Evolutionary conservation across 2,797 vertebrate species (phyloP), one percentile per base, ranked within the genome.

Genomic region (Neopelma chrysocephalum): DNA sequence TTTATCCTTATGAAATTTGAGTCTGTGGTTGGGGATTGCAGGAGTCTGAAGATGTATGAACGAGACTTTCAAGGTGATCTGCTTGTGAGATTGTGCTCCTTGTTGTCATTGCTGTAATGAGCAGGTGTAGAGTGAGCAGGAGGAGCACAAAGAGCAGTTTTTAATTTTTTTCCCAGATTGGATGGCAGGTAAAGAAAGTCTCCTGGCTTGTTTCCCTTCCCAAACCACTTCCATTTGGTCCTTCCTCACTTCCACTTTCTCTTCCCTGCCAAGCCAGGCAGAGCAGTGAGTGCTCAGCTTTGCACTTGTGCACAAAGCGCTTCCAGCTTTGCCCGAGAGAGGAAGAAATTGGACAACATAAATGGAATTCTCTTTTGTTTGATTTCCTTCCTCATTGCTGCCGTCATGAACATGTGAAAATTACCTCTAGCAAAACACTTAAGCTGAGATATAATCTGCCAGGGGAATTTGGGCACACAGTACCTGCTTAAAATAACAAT

Each of bases 401-500:
- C 92, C 95, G 88, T 93, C 90, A 47, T 61, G 92, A 95, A 80
- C 83, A 93, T 14, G 50, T 87, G 83, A 93, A 93, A 92, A 95
- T 93, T 95, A 96, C 90, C 86, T 88, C 91, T 65, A 94, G 93
- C 90, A 58, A 90, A 96, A 89, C 90, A 95, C 82, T 95, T 92
- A 92, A 90, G 26, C 45, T 82, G 93, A 95, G 89, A 93, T 94
- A 79, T 61, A 90, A 95, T 95, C 93, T 96, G 80, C 96, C 83
- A 80, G 71, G 92, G 94, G 94, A 89, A 91, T 92, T 93, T 92
- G 84, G 64, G 86, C 93, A 68, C 66, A 31, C 19, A 90, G 78
- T 90, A 94, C 85, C 94, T 94, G 86, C 86, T 97, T 96, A 96
- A 95, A 97, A 95, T 95, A 94, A 96, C 93, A 95, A 92, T 96